Base-by-base conservation (phyloP, 2,888 invertebrate genomes). In the Drosophila mulleri region DNA sequence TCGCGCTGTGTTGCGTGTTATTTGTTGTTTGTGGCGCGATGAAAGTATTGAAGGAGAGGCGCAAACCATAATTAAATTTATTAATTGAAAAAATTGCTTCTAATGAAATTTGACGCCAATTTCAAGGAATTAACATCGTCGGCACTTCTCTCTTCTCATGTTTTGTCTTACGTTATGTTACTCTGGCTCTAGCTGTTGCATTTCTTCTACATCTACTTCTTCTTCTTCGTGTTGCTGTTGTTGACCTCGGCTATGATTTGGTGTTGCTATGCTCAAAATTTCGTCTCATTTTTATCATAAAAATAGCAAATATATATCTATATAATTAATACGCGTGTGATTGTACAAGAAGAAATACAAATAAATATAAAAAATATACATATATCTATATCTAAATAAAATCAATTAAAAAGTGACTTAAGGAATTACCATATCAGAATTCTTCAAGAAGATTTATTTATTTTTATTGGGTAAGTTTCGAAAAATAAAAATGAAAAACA, bases 221-320 rank as follows among this genome's bases (percentile, higher is more conserved):
- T 54, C 14, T 12, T 39, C 12, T 54, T 52, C 50, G 35, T 54
- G 2, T 32, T 57, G 47, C 41, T 50, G 39, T 58, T 67, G 62
- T 54, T 80, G 82, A 79, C 85, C 85, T 82, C 82, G 80, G 57
- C 53, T 71, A 73, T 71, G 70, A 58, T 65, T 78, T 73, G 48
- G 64, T 73, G 72, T 82, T 83, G 83, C 83, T 60, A 77, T 71
- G 66, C 69, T 78, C 26, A 86, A 72, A 72, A 63, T 47, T 45
- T 70, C 7, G 47, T 81, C 42, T 79, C 54, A 60, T 60, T 65
- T 59, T 58, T 9, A 39, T 63, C 54, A 44, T 42, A 68, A 73
- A 81, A 78, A 81, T 83, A 83, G 84, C 67, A 67, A 50, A 48
- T 45, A 56, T 48, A 56, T 50, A 14, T 35, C 26, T 65, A 39